A percentile compares a stretch with the other conserved stretches of the same genome.
These are phyloP conservation scores for Steinernema hermaphroditum DNA, from an alignment of 2,888 invertebrate species.

Conservation along the genomic window DNA sequence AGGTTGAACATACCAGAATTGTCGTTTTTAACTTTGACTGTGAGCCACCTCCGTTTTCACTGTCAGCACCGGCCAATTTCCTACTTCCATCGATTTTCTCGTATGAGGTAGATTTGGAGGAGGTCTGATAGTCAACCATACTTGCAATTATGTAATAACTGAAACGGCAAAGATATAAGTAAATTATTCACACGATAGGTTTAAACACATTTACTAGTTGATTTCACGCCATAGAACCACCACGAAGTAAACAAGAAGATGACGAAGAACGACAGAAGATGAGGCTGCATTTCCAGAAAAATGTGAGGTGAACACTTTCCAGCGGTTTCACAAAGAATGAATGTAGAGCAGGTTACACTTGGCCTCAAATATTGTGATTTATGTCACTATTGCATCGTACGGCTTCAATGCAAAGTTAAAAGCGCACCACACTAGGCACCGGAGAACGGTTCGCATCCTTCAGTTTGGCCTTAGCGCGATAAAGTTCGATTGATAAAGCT, in stretches of 20 bases:
- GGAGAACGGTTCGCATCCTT: no score
- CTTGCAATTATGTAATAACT: neutral
- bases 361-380: no score
- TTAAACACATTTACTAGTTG: neutral
- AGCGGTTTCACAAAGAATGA: no score
- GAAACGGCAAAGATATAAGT: neutral
- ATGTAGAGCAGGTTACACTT: no score
- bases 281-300: no score
- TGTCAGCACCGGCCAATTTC: neutral
- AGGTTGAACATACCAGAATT: neutral
- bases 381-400: no score
- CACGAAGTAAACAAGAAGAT: no score
- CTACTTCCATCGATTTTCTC: neutral
- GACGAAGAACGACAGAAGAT: no score
- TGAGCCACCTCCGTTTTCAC: neutral
- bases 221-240: no score
- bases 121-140: slow-evolving; percentile 6
- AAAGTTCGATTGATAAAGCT: neutral
- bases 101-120: neutral
- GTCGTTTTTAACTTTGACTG: neutral
- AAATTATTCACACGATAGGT: neutral
- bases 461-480: neutral
- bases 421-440: no score
- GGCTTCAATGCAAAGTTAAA: no score
- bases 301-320: no score